Evolutionary conservation across 2,797 vertebrate genomes (phyloP).

Genomic region (Notamacropus eugenii): DNA sequence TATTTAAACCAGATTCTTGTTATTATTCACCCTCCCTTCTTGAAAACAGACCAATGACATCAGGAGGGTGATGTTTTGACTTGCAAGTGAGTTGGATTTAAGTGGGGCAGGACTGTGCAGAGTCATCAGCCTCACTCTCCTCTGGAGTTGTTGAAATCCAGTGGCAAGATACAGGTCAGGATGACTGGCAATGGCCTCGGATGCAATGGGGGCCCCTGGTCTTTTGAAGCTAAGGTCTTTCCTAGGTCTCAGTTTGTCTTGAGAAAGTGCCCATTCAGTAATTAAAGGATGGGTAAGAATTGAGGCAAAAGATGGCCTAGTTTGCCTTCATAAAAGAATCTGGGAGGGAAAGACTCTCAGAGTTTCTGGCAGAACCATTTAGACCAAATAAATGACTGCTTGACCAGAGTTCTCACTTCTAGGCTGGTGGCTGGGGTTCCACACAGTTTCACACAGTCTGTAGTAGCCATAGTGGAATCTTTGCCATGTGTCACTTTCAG

Average conservation of each 20-base stretch:
- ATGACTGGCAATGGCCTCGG: neutral
- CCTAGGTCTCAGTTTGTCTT: neutral
- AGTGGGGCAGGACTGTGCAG: neutral
- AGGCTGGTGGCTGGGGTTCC: constrained; percentile 10
- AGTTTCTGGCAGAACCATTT: neutral
- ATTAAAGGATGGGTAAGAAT: neutral
- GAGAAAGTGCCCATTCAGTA: neutral
- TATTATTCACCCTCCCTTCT: neutral
- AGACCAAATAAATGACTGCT: constrained; percentile 50
- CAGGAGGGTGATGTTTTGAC: neutral
- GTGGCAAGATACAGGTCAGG: neutral
- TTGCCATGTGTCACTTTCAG: constrained; percentile 10
- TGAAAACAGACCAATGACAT: neutral
- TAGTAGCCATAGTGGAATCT: constrained; percentile 12
- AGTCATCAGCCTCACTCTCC: neutral
- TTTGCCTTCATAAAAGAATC: neutral
- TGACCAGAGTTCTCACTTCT: neutral
- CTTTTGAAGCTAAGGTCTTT: neutral
- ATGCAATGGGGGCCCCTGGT: neutral
- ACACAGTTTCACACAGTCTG: neutral
- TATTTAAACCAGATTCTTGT: neutral
- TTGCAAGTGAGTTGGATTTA: neutral
- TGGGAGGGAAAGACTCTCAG: neutral
- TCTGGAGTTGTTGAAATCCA: neutral
- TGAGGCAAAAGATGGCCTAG: neutral